Percentiles rank a stretch among this genome's conserved stretches.
Conservation (phyloP, 2,888 invertebrate genomes). For the Ptycholaimellus sp. region DNA sequence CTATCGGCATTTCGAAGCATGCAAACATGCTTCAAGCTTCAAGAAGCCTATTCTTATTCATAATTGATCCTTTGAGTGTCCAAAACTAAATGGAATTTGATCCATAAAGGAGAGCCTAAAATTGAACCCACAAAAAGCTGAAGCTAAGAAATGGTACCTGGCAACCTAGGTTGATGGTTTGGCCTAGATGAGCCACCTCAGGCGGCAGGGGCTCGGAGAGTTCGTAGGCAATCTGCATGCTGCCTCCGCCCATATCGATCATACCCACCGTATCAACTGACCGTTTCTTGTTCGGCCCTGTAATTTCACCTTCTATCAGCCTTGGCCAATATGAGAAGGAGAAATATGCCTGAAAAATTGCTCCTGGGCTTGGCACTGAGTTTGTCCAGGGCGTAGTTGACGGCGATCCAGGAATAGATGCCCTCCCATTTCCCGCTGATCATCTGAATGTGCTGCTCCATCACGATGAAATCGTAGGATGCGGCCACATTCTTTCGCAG, state of each 20-base stretch:
- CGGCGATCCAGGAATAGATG: conserved; percentile 35
- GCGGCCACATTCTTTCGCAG: conserved; percentile 28
- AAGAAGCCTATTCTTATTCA: not conserved
- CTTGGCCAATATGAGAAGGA: not conserved
- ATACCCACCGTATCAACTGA: conserved; percentile 33
- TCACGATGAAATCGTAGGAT: conserved; percentile 30
- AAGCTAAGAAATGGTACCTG: too few species aligned
- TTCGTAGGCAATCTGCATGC: conserved; percentile 33
- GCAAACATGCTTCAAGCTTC: too few species aligned
- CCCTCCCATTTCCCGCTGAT: conserved; percentile 36
- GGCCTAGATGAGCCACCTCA: not conserved
- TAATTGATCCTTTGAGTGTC: not conserved
- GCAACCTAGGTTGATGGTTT: too few species aligned
- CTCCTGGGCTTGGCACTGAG: too few species aligned
- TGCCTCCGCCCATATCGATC: conserved; percentile 37
- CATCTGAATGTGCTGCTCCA: conserved; percentile 33
- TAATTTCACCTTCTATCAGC: too few species aligned
- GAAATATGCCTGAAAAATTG: too few species aligned
- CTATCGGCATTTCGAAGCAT: too few species aligned
- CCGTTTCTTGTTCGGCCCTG: too few species aligned
- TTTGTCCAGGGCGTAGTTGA: conserved; percentile 31
- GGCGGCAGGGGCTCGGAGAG: conserved; percentile 7
- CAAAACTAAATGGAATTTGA: not conserved
- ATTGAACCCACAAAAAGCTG: not conserved
- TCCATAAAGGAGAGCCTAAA: not conserved